Evolutionary conservation across 2,888 invertebrate species (phyloP).

Genomic region (Spodoptera picta): DNA sequence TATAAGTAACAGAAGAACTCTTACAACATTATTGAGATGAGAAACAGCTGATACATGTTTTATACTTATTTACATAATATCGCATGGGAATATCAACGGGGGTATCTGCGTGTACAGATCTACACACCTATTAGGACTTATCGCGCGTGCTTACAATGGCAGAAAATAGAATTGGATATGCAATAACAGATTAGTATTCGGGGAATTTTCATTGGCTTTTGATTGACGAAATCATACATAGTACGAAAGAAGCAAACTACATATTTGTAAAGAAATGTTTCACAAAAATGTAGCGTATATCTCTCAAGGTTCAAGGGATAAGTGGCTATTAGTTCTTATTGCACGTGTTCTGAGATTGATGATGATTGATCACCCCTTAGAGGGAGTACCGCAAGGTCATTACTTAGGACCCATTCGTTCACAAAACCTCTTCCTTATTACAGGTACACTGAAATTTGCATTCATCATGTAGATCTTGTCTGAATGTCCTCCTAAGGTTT

Average conservation of each 20-base stretch:
- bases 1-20: conserved; percentile 13
- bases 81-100: conserved; percentile 44
- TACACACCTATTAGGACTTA: conserved; percentile 42
- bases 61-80: conserved; percentile 44
- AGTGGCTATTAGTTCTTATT: conserved; percentile 6
- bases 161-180: conserved; percentile 25
- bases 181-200: conserved; percentile 23
- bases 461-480: conserved; percentile 15
- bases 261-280: background rate
- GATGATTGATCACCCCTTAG: background rate
- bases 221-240: conserved; percentile 9
- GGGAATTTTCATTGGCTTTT: conserved; percentile 27
- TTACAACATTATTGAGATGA: conserved; percentile 40
- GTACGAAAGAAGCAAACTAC: background rate
- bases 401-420: conserved; percentile 18
- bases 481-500: conserved; percentile 23
- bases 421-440: conserved; percentile 7
- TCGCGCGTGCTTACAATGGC: conserved; percentile 25
- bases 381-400: conserved; percentile 31
- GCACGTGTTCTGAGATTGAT: conserved; percentile 11
- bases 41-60: conserved; percentile 39
- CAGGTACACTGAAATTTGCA: conserved; percentile 6
- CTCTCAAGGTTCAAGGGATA: background rate
- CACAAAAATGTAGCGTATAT: conserved; percentile 3
- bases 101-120: conserved; percentile 41